Evolutionary conservation across 2,888 invertebrate genomes (phyloP).

Genomic region (Mellilla xanthometata): DNA sequence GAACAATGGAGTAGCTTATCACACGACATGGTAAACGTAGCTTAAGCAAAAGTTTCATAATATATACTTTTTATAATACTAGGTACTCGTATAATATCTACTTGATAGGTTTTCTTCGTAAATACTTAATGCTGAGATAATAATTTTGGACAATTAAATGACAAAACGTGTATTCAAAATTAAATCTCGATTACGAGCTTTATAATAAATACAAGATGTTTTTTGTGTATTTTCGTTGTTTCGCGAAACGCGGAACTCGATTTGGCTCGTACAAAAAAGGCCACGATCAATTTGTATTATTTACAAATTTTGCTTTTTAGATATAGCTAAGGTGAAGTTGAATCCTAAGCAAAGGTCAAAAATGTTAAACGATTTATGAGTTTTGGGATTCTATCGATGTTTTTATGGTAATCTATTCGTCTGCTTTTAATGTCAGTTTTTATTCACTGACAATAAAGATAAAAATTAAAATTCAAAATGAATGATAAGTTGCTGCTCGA

Average conservation of each 20-base stretch:
- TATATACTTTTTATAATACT: no score
- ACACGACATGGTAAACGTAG: no score
- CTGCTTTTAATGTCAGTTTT: no score
- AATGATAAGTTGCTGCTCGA: no score
- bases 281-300: constrained; percentile 53
- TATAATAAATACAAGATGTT: constrained; percentile 3
- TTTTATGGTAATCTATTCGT: neutral
- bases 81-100: no score
- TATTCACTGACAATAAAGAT: no score
- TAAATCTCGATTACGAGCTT: constrained; percentile 8
- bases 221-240: constrained; percentile 32
- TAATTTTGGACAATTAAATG: no score
- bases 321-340: constrained; percentile 30
- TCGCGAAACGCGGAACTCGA: constrained; percentile 50
- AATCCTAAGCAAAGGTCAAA: constrained; percentile 29
- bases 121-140: neutral
- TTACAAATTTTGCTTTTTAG: constrained; percentile 38
- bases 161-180: neutral
- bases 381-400: constrained; percentile 3
- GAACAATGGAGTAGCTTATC: no score
- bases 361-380: constrained; percentile 22
- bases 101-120: no score
- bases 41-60: no score
- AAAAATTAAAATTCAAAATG: no score
- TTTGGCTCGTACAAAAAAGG: constrained; percentile 46